Percentiles rank a stretch among this genome's conserved stretches.
These are phyloP conservation scores for Lucilia sericata DNA, from an alignment of 1,140 invertebrate genomes.

Conservation along the genomic window DNA sequence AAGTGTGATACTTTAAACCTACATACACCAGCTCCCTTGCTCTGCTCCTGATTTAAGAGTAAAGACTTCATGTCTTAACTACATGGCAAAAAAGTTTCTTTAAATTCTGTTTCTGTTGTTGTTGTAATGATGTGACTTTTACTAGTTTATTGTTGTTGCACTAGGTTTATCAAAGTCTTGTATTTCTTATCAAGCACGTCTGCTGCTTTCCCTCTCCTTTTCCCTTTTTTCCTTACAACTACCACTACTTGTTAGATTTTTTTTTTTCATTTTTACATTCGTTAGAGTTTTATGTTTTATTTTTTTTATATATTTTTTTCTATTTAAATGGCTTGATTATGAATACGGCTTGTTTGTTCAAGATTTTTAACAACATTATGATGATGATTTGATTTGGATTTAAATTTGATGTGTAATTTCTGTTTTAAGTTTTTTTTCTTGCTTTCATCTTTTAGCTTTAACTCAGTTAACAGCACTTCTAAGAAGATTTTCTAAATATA, in stretches of 20 bases:
- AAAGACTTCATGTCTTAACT: no score
- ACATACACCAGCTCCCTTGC: no score
- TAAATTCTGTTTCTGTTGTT: no score
- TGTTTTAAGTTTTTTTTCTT: no score
- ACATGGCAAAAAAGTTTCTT: no score
- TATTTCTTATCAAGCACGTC: neutral
- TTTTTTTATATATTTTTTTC: neutral
- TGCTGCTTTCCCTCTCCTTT: neutral
- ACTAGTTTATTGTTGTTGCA: neutral
- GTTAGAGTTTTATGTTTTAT: neutral
- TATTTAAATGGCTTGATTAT: conserved; percentile 13
- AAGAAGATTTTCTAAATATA: no score
- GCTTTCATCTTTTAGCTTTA: no score
- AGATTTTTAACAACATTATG: neutral
- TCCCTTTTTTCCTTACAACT: neutral
- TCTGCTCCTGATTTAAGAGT: no score
- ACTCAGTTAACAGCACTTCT: no score
- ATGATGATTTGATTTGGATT: neutral
- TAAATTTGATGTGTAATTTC: neutral
- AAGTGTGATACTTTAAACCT: no score
- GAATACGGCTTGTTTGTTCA: conserved; percentile 14
- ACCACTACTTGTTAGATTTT: neutral
- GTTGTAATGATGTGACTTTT: neutral
- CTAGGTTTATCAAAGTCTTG: neutral
- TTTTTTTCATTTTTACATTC: no score